phyloP scores from a whole-genome alignment of 1,140 invertebrate species.

The Elymnias hypermnestra region DNA sequence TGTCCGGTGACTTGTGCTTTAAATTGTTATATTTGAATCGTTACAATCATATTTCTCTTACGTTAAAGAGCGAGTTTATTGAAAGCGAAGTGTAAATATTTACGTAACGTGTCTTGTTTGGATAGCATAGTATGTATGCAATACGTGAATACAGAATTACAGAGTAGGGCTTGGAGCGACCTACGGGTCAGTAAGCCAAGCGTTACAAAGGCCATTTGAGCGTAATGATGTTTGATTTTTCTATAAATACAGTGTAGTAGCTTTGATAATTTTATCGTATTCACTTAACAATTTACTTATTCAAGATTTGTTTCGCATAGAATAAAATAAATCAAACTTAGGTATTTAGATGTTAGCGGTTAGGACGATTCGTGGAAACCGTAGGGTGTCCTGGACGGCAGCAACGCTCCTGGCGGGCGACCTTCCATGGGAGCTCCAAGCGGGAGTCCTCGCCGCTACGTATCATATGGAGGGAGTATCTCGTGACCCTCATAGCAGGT shows the following conservation, averaged over 20 bases:
- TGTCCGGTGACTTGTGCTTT: conserved; percentile 35
- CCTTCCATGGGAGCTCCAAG: no score
- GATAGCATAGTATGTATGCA: conserved; percentile 32
- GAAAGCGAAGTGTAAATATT: conserved; percentile 47
- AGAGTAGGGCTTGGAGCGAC: conserved; percentile 29
- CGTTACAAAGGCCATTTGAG: conserved; percentile 27
- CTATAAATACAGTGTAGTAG: not conserved
- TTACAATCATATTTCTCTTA: conserved; percentile 13
- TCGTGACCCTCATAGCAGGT: no score
- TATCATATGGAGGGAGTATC: no score
- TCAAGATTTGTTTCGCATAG: no score
- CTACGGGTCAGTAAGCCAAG: conserved; percentile 48
- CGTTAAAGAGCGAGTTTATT: conserved; percentile 24
- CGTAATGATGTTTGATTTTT: conserved; percentile 35
- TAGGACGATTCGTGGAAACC: no score
- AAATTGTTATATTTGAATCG: conserved; percentile 23
- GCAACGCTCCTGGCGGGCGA: no score
- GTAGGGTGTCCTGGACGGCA: no score
- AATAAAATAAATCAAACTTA: no score
- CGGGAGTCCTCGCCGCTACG: no score
- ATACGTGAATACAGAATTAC: conserved; percentile 13
- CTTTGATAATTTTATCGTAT: not conserved
- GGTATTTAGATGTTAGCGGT: no score
- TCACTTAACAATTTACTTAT: conserved; percentile 5
- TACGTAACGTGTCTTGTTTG: conserved; percentile 32